These are phyloP conservation scores for Drosophila subobscura DNA, from an alignment of 1,140 invertebrate genomes.

Conservation along the genomic window DNA sequence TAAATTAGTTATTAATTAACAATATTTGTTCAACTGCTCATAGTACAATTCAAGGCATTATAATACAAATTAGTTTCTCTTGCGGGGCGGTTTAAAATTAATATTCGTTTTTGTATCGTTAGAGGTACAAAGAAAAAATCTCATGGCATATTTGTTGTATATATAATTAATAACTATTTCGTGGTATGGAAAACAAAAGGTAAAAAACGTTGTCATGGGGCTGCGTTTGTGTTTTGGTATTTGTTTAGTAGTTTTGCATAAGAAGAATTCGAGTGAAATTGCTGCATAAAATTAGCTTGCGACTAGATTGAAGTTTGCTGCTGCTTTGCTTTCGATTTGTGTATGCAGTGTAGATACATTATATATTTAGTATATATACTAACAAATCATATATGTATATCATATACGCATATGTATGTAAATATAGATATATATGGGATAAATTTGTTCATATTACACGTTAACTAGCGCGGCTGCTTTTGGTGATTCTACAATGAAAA, in stretches of 20 bases:
- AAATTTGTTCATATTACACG: conserved; percentile 67
- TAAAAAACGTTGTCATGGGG: conserved; percentile 35
- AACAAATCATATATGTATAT: conserved; percentile 65
- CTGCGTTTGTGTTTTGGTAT: conserved; percentile 14
- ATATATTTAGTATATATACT: conserved; percentile 39
- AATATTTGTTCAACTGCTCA: conserved; percentile 56
- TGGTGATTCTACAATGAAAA: conserved; percentile 17
- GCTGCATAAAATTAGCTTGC: conserved; percentile 72
- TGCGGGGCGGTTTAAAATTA: conserved; percentile 39
- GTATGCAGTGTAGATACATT: conserved; percentile 21
- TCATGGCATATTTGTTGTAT: conserved; percentile 48
- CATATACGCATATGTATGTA: conserved; percentile 54
- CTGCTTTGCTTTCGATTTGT: conserved; percentile 46
- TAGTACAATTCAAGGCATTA: conserved; percentile 64
- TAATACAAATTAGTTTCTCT: conserved; percentile 41
- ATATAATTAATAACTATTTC: conserved; percentile 25
- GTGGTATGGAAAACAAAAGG: conserved; percentile 10
- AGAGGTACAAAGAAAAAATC: conserved; percentile 75
- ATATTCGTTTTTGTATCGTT: conserved; percentile 37
- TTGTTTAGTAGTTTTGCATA: conserved; percentile 43
- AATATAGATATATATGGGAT: conserved; percentile 59
- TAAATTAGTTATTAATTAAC: conserved; percentile 79
- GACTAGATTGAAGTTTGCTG: conserved; percentile 71
- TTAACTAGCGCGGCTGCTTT: conserved; percentile 56
- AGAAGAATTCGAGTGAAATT: conserved; percentile 68